Percentiles rank a stretch among this genome's conserved stretches.
phyloP scores from a whole-genome alignment of 2,888 invertebrate genomes.

The Ptilodon capucinus region DNA sequence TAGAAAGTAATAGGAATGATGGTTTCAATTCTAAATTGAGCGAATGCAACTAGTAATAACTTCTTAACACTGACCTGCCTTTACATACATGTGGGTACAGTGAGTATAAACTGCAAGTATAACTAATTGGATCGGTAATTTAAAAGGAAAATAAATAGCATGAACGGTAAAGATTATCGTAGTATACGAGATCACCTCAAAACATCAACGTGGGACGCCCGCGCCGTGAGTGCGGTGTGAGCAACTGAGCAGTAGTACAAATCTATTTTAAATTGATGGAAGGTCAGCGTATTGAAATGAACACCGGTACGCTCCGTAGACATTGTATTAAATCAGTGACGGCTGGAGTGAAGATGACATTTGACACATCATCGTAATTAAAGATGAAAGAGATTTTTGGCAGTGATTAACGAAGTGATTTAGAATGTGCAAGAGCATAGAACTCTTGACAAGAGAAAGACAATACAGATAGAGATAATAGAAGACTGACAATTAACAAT shows the following conservation, averaged over 20 bases:
- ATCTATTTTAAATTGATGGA: conserved; percentile 78
- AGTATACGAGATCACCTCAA: conserved; percentile 29
- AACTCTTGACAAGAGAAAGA: neutral
- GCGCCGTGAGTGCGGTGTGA: no score
- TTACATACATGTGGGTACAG: no score
- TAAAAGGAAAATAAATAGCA: neutral
- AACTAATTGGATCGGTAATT: no score
- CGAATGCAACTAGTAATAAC: no score
- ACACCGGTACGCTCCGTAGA: conserved; percentile 31
- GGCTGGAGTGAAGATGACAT: conserved; percentile 23
- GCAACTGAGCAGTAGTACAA: conserved; percentile 33
- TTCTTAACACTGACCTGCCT: no score
- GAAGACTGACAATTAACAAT: no score
- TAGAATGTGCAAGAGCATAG: conserved; percentile 1
- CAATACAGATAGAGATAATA: neutral
- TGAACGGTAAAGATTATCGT: neutral
- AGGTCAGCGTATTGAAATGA: conserved; percentile 61
- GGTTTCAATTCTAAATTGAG: no score
- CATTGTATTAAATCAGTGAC: conserved; percentile 34
- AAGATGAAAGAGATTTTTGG: conserved; percentile 8
- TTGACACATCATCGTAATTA: conserved; percentile 11
- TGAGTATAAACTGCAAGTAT: no score
- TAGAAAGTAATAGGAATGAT: no score
- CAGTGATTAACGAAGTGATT: conserved; percentile 9
- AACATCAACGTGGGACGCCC: conserved; percentile 30